phyloP scores from a whole-genome alignment of 2,888 invertebrate genomes.

The Ormyrus rosae region DNA sequence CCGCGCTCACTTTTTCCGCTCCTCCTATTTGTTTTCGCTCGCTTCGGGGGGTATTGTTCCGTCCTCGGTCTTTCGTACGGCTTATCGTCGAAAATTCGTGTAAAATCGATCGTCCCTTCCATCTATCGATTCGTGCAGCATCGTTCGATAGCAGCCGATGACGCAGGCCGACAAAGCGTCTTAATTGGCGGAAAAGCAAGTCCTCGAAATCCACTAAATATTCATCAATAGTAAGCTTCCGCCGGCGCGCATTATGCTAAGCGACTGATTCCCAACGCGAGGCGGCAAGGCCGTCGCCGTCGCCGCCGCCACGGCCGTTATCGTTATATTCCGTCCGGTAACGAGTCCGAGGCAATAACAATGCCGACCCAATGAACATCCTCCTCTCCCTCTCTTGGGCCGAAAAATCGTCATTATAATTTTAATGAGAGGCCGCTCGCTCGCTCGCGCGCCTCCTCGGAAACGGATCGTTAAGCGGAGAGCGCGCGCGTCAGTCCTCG shows the following conservation, averaged over 20 bases:
- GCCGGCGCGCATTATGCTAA: slow-evolving; percentile 41
- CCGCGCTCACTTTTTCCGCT: neutral
- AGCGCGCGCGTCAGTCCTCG: slow-evolving; percentile 1
- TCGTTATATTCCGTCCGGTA: neutral
- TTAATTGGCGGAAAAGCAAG: too few species aligned
- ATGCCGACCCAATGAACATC: slow-evolving; percentile 23
- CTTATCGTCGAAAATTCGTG: too few species aligned
- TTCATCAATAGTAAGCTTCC: slow-evolving; percentile 13
- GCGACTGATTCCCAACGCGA: slow-evolving; percentile 31
- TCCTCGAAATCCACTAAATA: slow-evolving; percentile 23
- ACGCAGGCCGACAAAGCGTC: too few species aligned
- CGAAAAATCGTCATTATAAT: slow-evolving; percentile 35
- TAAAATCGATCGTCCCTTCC: too few species aligned
- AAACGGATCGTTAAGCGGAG: slow-evolving; percentile 47
- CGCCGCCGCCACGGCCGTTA: too few species aligned
- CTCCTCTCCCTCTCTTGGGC: neutral
- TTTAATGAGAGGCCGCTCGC: slow-evolving; percentile 37
- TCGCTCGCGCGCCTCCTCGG: neutral
- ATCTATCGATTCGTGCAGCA: neutral
- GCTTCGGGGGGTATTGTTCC: too few species aligned
- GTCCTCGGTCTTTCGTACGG: too few species aligned
- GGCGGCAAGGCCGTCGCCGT: neutral
- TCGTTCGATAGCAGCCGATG: neutral
- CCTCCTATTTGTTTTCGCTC: slow-evolving; percentile 3
- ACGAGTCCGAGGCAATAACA: slow-evolving; percentile 23